A percentile compares a stretch with the other conserved stretches of the same genome.
Conservation (phyloP, 1,140 invertebrate genomes). For the Octopus sinensis region DNA sequence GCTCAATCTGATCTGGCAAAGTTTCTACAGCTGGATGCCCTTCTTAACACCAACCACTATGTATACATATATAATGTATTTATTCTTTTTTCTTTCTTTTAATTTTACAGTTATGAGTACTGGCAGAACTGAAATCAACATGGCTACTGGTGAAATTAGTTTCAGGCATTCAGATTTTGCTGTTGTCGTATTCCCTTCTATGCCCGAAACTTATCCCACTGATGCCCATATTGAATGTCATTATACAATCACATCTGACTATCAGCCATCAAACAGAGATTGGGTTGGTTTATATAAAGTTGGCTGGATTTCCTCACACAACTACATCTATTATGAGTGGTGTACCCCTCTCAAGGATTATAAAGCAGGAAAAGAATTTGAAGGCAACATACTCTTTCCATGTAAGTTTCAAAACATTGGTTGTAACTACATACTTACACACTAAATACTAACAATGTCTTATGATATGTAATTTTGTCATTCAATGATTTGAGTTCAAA, state of each 20-base stretch:
- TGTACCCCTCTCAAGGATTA: slow-evolving; percentile 35
- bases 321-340: slow-evolving; percentile 52
- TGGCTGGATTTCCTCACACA: slow-evolving; percentile 45
- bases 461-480: too few species aligned
- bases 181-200: slow-evolving; percentile 51
- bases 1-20: too few species aligned
- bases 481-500: too few species aligned
- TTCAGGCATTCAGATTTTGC: slow-evolving; percentile 41
- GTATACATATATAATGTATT: too few species aligned
- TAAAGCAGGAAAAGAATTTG: slow-evolving; percentile 32
- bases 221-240: slow-evolving; percentile 49
- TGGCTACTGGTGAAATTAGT: not conserved
- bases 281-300: slow-evolving; percentile 55
- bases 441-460: too few species aligned
- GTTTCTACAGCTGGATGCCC: too few species aligned
- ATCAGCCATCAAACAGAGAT: slow-evolving; percentile 41
- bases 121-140: slow-evolving; percentile 2
- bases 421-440: not conserved
- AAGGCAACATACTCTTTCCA: slow-evolving; percentile 42
- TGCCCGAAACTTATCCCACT: slow-evolving; percentile 50
- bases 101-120: not conserved
- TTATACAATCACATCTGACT: slow-evolving; percentile 47
- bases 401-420: slow-evolving; percentile 23
- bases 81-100: not conserved
- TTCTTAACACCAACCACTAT: too few species aligned